These are phyloP conservation scores for Palythoa grandis DNA, from an alignment of 92 coral and sea anemone species.

Conservation along the genomic window DNA sequence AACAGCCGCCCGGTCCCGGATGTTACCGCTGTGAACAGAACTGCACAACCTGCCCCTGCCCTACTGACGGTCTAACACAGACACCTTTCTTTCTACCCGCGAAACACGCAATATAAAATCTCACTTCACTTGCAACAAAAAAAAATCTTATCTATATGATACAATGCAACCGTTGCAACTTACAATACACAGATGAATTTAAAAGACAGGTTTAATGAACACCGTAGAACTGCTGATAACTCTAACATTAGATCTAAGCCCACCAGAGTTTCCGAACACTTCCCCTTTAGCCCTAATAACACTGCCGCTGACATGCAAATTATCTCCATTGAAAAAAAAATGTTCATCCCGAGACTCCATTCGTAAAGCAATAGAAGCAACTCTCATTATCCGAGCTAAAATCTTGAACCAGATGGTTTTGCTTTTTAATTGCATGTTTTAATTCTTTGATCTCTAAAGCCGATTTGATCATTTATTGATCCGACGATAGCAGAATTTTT, in stretches of 20 bases:
- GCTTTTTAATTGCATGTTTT: too few species aligned
- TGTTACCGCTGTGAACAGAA: too few species aligned
- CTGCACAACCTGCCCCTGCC: too few species aligned
- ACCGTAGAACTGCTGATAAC: slow-evolving; percentile 17
- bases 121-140: slow-evolving; percentile 27
- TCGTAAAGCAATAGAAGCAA: slow-evolving; percentile 41
- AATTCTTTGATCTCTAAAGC: too few species aligned
- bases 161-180: slow-evolving; percentile 24
- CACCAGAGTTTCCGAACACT: background rate
- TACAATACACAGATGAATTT: slow-evolving; percentile 9
- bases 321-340: slow-evolving; percentile 32
- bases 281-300: background rate
- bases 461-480: too few species aligned
- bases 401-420: background rate
- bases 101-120: slow-evolving; percentile 13
- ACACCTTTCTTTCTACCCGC: background rate
- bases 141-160: slow-evolving; percentile 30
- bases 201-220: slow-evolving; percentile 32
- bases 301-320: slow-evolving; percentile 37
- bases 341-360: slow-evolving; percentile 27
- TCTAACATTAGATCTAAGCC: slow-evolving; percentile 38
- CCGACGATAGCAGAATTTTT: too few species aligned
- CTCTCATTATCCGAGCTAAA: slow-evolving; percentile 6
- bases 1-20: too few species aligned
- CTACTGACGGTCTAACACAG: too few species aligned